Percentiles rank a stretch among this genome's conserved stretches.
These are phyloP conservation scores for Xenops minutus DNA, from an alignment of 2,797 vertebrate species.

Conservation along the genomic window DNA sequence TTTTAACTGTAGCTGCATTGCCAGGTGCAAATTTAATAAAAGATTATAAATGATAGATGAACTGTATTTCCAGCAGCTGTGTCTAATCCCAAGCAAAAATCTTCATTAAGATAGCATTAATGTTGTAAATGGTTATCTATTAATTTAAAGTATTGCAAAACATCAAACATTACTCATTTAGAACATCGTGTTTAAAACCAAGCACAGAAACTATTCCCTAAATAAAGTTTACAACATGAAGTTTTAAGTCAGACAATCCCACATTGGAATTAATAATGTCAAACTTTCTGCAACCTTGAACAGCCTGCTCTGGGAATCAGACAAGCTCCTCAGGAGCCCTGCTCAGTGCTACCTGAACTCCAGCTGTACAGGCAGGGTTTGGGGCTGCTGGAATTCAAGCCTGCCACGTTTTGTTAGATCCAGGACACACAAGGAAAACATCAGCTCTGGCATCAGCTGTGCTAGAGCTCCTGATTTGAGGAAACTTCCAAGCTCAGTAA, in stretches of 20 bases:
- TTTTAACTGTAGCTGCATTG: constrained; percentile 69
- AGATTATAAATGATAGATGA: constrained; percentile 77
- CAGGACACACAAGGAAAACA: not conserved
- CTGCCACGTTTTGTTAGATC: not conserved
- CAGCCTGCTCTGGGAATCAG: not conserved
- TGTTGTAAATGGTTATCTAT: constrained; percentile 61
- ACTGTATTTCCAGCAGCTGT: constrained; percentile 76
- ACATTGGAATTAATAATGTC: not conserved
- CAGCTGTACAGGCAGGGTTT: not conserved
- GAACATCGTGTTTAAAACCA: not conserved
- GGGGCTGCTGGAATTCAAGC: not conserved
- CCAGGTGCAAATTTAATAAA: constrained; percentile 81
- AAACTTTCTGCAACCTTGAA: not conserved
- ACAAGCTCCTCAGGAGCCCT: not conserved
- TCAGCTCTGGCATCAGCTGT: not conserved
- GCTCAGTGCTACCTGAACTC: not conserved
- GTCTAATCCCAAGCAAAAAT: constrained; percentile 69
- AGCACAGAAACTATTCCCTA: not conserved
- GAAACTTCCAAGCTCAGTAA: not conserved
- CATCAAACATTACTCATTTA: constrained; percentile 32
- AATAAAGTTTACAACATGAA: not conserved
- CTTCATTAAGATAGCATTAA: constrained; percentile 66
- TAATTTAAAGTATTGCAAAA: constrained; percentile 63
- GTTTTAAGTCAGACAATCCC: not conserved
- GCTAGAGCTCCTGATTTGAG: not conserved